A percentile compares a stretch with the other conserved stretches of the same genome.
Evolutionary conservation across 2,888 invertebrate species (phyloP).

Genomic region (Agonopterix heracliana): DNA sequence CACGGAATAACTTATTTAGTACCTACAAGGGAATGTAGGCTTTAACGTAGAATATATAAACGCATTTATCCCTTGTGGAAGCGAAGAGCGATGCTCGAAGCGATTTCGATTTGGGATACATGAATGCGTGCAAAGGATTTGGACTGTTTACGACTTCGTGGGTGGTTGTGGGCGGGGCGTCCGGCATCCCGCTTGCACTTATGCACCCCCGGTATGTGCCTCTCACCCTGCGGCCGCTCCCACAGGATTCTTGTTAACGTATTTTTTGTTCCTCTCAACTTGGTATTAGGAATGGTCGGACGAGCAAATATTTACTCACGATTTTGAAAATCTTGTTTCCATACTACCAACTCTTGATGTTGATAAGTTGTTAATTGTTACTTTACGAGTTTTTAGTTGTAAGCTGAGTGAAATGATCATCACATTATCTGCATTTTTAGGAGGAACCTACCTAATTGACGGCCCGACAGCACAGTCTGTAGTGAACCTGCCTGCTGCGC

Average conservation of each 20-base stretch:
- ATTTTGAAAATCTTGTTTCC: constrained; percentile 71
- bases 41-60: constrained; percentile 33
- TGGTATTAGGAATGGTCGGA: constrained; percentile 67
- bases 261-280: constrained; percentile 68
- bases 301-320: constrained; percentile 74
- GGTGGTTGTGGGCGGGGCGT: constrained; percentile 74
- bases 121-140: constrained; percentile 75
- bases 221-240: constrained; percentile 64
- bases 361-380: constrained; percentile 41
- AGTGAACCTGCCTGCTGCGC: too few relatives aligned
- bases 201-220: constrained; percentile 25
- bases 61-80: constrained; percentile 34
- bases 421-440: too few relatives aligned
- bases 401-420: too few relatives aligned
- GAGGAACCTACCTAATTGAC: too few relatives aligned
- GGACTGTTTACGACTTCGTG: constrained; percentile 75
- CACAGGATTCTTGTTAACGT: constrained; percentile 73
- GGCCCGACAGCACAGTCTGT: too few relatives aligned
- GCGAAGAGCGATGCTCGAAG: constrained; percentile 50
- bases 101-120: constrained; percentile 74
- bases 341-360: constrained; percentile 51
- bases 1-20: constrained; percentile 67
- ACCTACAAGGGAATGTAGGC: constrained; percentile 37
- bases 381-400: constrained; percentile 19
- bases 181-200: constrained; percentile 38